Base-by-base conservation (phyloP, 2,888 invertebrate species). In the Netelia inedita region DNA sequence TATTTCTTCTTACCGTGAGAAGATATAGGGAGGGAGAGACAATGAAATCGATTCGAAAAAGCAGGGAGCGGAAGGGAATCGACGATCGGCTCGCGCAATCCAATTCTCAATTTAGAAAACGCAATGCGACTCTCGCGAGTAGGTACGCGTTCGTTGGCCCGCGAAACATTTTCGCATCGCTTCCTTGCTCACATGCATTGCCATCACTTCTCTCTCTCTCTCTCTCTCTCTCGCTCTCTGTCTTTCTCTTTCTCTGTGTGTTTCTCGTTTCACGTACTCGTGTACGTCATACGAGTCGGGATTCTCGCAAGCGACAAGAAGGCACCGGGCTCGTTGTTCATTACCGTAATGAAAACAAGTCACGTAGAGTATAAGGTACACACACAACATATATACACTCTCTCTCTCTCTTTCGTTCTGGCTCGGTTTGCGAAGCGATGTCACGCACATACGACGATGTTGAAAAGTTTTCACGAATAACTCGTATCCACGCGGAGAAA, bases 261-360 rank as follows among this genome's bases (percentile, higher is more conserved):
- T 50, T 46, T 75, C 66, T 23, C 19, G 19, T 66, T 19, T 66
- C 41, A 9, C 57, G 50, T 50, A 14, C 50, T 19, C 55, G n/a
- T 66, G 19, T 46, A 55, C 46, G 75, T 66, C 46, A 61, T 61
- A n/a, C 16, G 46, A 73, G 61, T 21, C 11, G 57, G 19, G 10
- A 57, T 57, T 8, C 50, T 43, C 16, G 16, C 55, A 19, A 79
- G n/a, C 68, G 79, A 3, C 66, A 65, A 79, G 23, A 73, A 57
- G 46, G 69, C 35, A 61, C 28, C 43, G 11, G 35, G 59, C n/a
- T 81, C 76, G 73, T 68, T 65, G 53, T 16, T 81, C 74, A 79
- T 85, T 85, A 81, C 73, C 57, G 84, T 74, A 81, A 81, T 81
- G 84, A 81, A 85, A 85, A 78, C 84, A 74, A 85, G 78, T 85